These are phyloP conservation scores for Chrysomela aeneicollis DNA, from an alignment of 2,888 invertebrate genomes.

Conservation along the genomic window DNA sequence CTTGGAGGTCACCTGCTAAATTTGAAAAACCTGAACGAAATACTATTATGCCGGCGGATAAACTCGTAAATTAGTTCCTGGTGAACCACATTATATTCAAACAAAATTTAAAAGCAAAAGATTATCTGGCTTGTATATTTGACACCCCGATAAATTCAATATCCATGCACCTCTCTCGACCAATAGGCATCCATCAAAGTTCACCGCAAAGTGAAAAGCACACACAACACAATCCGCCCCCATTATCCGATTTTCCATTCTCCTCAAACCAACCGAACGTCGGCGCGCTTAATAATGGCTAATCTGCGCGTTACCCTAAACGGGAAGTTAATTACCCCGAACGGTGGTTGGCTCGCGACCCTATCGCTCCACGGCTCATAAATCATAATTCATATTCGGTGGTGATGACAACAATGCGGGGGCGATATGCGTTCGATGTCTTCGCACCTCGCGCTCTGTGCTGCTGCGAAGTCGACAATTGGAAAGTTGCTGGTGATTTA, in stretches of 20 bases:
- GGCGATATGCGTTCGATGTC: slow-evolving; percentile 47
- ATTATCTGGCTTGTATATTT: too few relatives aligned
- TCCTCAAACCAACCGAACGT: slow-evolving; percentile 27
- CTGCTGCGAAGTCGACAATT: too few relatives aligned
- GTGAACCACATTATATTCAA: too few relatives aligned
- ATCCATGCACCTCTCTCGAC: not conserved
- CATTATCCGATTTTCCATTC: slow-evolving; percentile 22
- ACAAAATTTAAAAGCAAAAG: too few relatives aligned
- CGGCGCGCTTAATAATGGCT: slow-evolving; percentile 44
- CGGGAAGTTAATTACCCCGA: slow-evolving; percentile 61
- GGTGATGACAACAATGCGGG: slow-evolving; percentile 50
- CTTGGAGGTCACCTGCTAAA: too few relatives aligned
- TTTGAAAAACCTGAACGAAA: too few relatives aligned
- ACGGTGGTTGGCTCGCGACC: slow-evolving; percentile 59
- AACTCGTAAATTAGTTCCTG: too few relatives aligned
- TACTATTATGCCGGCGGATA: too few relatives aligned
- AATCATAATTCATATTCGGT: slow-evolving; percentile 60
- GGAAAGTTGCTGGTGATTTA: too few relatives aligned
- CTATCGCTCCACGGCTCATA: slow-evolving; percentile 53
- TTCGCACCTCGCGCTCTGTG: slow-evolving; percentile 52
- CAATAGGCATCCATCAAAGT: not conserved
- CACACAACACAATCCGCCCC: slow-evolving; percentile 20
- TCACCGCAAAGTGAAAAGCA: not conserved
- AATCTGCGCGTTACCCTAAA: slow-evolving; percentile 50
- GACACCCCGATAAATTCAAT: not conserved